A percentile compares a stretch with the other conserved stretches of the same genome.
These are phyloP conservation scores for Scophthalmus maximus DNA, from an alignment of 2,113 vertebrate species.

Conservation along the genomic window DNA sequence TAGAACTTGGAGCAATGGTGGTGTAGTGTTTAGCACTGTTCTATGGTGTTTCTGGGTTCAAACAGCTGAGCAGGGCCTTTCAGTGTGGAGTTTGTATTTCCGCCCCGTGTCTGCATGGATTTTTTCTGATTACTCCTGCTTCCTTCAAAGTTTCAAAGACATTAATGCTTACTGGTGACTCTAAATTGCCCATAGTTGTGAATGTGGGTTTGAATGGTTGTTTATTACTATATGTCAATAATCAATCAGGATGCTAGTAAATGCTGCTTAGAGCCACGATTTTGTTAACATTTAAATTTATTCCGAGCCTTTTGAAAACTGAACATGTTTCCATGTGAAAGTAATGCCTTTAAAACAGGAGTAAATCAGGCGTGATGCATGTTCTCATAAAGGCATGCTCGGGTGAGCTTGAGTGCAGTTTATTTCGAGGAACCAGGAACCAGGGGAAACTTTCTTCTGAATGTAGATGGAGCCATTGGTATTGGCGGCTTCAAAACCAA, in stretches of 20 bases:
- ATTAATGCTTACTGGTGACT: no score
- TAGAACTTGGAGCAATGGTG: no score
- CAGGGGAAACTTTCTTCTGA: neutral
- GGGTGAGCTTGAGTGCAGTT: neutral
- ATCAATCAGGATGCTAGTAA: neutral
- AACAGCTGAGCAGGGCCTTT: no score
- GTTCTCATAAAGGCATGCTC: neutral
- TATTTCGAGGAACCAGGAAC: neutral
- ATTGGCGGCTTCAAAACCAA: neutral
- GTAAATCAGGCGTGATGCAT: constrained; percentile 14
- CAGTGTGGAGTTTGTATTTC: no score
- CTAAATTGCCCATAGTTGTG: no score
- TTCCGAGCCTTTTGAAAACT: neutral
- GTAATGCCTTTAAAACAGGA: neutral
- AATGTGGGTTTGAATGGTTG: no score
- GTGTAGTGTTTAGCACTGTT: no score
- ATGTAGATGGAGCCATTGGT: neutral
- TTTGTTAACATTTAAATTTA: neutral
- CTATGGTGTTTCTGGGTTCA: no score
- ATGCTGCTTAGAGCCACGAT: neutral
- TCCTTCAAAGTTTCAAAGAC: no score
- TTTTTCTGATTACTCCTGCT: no score
- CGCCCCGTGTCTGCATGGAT: no score
- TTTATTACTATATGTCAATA: no score
- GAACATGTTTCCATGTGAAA: neutral